Evolutionary conservation across 53 echinoderm and acorn worm genomes (phyloP), one percentile per base, ranked within the genome.

Genomic region (Pentamera pediparva): DNA sequence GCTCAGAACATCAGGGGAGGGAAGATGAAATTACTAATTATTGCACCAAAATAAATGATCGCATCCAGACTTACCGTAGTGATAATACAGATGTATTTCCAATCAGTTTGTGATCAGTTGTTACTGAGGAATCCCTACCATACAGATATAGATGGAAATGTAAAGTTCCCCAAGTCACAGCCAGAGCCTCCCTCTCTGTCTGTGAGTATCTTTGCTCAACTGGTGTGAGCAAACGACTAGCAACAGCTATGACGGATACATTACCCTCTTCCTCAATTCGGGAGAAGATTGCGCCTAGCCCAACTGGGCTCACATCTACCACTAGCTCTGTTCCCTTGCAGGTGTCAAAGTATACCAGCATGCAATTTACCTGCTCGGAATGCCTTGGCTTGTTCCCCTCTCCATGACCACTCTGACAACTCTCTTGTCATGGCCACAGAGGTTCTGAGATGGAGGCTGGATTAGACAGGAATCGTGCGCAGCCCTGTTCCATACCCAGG

Each of bases 71-170:
- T n/a, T n/a, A n/a, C n/a, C n/a, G n/a, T n/a, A n/a, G n/a, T n/a
- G n/a, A n/a, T n/a, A n/a, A n/a, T n/a, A n/a, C n/a, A n/a, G n/a
- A n/a, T n/a, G n/a, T n/a, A n/a, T n/a, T n/a, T n/a, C n/a, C 40
- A 6, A 82, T 74, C 5, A 82, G 78, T 56, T 87, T 87, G 78
- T 82, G 82, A 57, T 87, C 82, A 19, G 87, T 82, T 7, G 41
- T 61, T 2, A 82, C 82, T 19, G 39, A 35, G 65, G 78, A 60
- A 45, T 20, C 32, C 9, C 38, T 61, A 19, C 78, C 82, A 39
- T 59, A 72, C 28, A 82, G 39, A 45, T 77, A 78, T 36, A n/a
- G n/a, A n/a, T n/a, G n/a, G n/a, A n/a, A n/a, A n/a, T n/a, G n/a
- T n/a, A n/a, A 87, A 82, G 78, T 29, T 78, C 65, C 18, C 27